Conservation (phyloP, 2,113 vertebrate genomes). For the Dromiciops gliroides region DNA sequence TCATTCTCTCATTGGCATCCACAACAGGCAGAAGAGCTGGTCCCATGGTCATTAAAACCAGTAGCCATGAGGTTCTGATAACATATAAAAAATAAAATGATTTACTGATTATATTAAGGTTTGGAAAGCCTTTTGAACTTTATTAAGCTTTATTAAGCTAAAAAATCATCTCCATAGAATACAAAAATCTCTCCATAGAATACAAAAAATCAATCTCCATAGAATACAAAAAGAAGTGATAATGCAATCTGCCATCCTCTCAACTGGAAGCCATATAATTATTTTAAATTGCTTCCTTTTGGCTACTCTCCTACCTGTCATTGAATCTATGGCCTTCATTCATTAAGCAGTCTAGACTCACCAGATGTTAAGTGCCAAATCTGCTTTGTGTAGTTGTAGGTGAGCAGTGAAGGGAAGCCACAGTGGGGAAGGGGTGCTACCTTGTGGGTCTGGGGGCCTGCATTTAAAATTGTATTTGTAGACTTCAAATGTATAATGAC, state of each 20-base stretch:
- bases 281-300: constrained; percentile 55
- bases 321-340: constrained; percentile 47
- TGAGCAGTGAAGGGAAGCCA: not conserved
- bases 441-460: not conserved
- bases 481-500: not conserved
- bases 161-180: constrained; percentile 34
- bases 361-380: not conserved
- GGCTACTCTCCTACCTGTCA: constrained; percentile 34
- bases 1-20: not conserved
- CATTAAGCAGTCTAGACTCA: not conserved
- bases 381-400: not conserved
- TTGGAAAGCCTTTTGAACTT: constrained; percentile 63
- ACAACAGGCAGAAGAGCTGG: constrained; percentile 41
- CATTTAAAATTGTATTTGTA: not conserved
- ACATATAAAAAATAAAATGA: constrained; percentile 46
- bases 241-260: constrained; percentile 57
- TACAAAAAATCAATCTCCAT: constrained; percentile 30
- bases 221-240: constrained; percentile 46
- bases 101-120: constrained; percentile 60
- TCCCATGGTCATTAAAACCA: constrained; percentile 18
- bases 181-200: constrained; percentile 52
- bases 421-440: not conserved
- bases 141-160: constrained; percentile 44
- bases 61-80: constrained; percentile 33
- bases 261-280: constrained; percentile 46